These are phyloP conservation scores for Gortyna flavago DNA, from an alignment of 2,888 invertebrate species.

Conservation along the genomic window DNA sequence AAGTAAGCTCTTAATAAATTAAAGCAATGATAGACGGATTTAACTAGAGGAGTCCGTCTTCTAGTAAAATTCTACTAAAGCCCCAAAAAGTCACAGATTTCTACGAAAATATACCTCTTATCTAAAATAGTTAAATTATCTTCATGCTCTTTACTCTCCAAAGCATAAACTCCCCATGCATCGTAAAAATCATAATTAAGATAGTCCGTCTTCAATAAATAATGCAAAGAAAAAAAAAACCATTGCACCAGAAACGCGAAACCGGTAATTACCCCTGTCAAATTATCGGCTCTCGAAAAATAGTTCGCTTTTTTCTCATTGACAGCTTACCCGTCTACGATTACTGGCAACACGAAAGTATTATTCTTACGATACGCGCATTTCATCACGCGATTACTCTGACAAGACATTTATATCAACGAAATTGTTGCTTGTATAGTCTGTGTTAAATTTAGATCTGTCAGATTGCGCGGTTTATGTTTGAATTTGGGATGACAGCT, in stretches of 20 bases:
- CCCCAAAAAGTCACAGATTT: neutral
- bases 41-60: neutral
- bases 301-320: conserved; percentile 69
- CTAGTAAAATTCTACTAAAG: neutral
- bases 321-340: conserved; percentile 73
- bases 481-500: conserved; percentile 20
- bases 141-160: conserved; percentile 1
- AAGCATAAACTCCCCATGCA: neutral
- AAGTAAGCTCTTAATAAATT: neutral
- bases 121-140: conserved; percentile 4
- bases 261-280: conserved; percentile 64
- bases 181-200: conserved; percentile 24
- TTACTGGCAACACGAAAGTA: conserved; percentile 55
- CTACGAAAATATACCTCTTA: neutral
- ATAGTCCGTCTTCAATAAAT: conserved; percentile 36
- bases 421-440: conserved; percentile 23
- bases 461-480: conserved; percentile 1
- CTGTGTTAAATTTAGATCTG: conserved; percentile 23
- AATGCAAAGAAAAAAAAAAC: conserved; percentile 35
- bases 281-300: conserved; percentile 72
- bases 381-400: conserved; percentile 62
- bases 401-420: conserved; percentile 47
- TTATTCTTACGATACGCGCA: conserved; percentile 47
- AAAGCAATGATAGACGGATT: neutral
- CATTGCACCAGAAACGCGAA: conserved; percentile 53